Percentiles rank a stretch among this genome's conserved stretches.
Evolutionary conservation across 2,113 vertebrate species (phyloP).

Genomic region (Coptodon rendalli): DNA sequence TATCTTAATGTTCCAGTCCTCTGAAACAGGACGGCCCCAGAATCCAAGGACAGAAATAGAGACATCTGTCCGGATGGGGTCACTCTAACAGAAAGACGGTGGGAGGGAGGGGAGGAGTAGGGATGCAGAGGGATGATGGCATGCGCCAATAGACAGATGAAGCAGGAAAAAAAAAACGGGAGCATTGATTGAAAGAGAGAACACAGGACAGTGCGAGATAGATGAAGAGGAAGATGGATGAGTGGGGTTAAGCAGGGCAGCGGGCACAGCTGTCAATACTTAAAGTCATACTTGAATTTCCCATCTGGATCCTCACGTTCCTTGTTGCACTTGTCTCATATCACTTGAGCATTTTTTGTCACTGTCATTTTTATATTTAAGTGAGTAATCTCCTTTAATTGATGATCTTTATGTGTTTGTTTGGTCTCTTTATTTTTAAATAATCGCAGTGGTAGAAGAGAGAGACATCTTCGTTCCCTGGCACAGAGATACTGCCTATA

Average conservation of each 20-base stretch:
- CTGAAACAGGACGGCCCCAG: conserved; percentile 34
- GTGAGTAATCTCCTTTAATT: background rate
- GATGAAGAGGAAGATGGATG: conserved; percentile 37
- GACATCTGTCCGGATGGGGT: conserved; percentile 46
- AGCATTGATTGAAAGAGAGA: conserved; percentile 38
- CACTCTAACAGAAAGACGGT: conserved; percentile 2
- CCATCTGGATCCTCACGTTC: conserved; percentile 10
- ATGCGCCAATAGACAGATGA: background rate
- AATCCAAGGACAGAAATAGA: conserved; percentile 53
- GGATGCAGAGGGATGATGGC: background rate
- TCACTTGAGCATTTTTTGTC: background rate
- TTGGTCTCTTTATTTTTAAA: background rate
- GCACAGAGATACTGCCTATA: background rate
- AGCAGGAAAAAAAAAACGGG: background rate
- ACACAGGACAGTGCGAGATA: background rate
- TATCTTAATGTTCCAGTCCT: conserved; percentile 20
- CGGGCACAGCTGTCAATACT: conserved; percentile 47
- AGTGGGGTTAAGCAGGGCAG: conserved; percentile 46
- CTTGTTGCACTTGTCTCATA: background rate
- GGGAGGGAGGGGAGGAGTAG: background rate
- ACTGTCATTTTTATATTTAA: background rate
- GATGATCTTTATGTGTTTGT: background rate
- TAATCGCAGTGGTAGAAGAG: background rate
- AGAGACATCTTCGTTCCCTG: background rate
- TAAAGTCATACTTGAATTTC: conserved; percentile 22